A percentile compares a stretch with the other conserved stretches of the same genome.
These are phyloP conservation scores for Macaca fascicularis DNA, from an alignment of 2,113 vertebrate genomes.

Conservation along the genomic window T2T-MFA8v1.1 NC_088387.1:75681501-75682000, in stretches of 20 bases:
- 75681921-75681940: background rate
- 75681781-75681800: background rate
- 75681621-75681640: background rate
- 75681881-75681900: background rate
- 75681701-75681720: background rate
- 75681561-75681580: background rate
- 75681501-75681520: background rate
- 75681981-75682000: conserved; percentile 90
- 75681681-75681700: background rate
- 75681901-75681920: background rate
- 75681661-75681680: background rate
- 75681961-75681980: conserved; percentile 93
- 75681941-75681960: conserved; percentile 83
- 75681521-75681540: background rate
- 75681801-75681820: background rate
- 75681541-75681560: too few relatives aligned
- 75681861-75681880: background rate
- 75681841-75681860: background rate
- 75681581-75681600: background rate
- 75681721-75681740: background rate
- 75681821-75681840: background rate
- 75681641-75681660: too few relatives aligned
- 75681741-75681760: background rate
- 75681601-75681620: background rate
- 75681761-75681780: background rate